Evolutionary conservation across 2,888 invertebrate genomes (phyloP).

Genomic region (Cephus rjabovi): DNA sequence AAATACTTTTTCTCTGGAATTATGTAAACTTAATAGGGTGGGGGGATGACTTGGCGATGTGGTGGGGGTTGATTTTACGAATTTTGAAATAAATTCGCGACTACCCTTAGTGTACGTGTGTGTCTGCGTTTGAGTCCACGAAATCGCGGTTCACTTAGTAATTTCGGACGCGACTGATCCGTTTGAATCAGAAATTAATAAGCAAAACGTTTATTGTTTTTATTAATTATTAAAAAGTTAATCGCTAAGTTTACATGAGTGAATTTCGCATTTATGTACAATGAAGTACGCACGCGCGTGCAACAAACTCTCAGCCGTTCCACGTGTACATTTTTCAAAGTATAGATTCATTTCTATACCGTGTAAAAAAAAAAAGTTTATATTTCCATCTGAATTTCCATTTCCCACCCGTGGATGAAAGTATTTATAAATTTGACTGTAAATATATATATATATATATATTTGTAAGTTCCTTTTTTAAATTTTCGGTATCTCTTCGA

Average conservation of each 20-base stretch:
- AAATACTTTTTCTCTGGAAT: not conserved
- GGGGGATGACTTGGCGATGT: not conserved
- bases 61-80: not conserved
- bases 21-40: not conserved
- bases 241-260: constrained; percentile 16
- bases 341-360: not conserved
- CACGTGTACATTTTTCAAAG: not conserved
- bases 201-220: constrained; percentile 28
- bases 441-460: no score
- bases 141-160: constrained; percentile 19
- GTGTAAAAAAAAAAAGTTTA: not conserved
- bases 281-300: constrained; percentile 1
- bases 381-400: not conserved
- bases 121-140: not conserved
- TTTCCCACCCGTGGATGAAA: not conserved
- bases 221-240: constrained; percentile 29
- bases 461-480: not conserved
- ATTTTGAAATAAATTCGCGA: not conserved
- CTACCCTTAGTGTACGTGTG: not conserved
- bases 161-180: constrained; percentile 27
- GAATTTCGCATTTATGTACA: not conserved
- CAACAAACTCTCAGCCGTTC: not conserved
- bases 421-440: not conserved
- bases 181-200: constrained; percentile 31
- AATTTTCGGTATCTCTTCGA: not conserved